Evolutionary conservation across 1,140 invertebrate species (phyloP).

Genomic region (Temnothorax nylanderi): DNA sequence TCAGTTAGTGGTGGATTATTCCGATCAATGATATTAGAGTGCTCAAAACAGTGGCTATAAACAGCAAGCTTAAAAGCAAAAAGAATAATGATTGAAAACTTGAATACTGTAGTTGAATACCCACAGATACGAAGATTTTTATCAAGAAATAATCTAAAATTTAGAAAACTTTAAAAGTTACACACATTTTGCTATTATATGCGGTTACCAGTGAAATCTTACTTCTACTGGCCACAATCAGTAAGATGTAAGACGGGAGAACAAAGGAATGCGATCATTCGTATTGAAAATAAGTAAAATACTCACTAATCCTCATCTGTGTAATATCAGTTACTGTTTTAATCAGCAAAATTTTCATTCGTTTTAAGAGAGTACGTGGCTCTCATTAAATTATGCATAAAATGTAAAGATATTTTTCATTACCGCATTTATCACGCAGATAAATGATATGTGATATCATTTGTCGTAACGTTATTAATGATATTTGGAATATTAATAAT

Average conservation of each 20-base stretch:
- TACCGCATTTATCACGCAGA: background rate
- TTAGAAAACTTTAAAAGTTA: background rate
- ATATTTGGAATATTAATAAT: background rate
- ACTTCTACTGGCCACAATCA: background rate
- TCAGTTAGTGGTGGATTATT: background rate
- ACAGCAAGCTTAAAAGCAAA: background rate
- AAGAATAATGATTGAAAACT: no score
- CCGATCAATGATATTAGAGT: constrained; percentile 6
- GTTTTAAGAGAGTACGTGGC: background rate
- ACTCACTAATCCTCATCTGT: background rate
- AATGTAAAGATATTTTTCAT: background rate
- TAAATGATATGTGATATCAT: background rate
- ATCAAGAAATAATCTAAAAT: background rate
- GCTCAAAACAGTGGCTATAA: background rate
- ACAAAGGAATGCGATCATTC: background rate
- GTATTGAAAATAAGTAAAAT: background rate
- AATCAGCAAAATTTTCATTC: background rate
- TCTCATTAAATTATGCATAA: background rate
- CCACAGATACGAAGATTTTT: no score
- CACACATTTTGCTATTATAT: background rate
- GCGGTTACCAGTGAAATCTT: background rate
- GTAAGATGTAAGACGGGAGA: background rate
- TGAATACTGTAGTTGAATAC: no score
- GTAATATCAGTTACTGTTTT: background rate
- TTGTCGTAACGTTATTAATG: background rate